These are phyloP conservation scores for Bubo scandiacus DNA, from an alignment of 2,113 vertebrate genomes.

Conservation along the genomic window DNA sequence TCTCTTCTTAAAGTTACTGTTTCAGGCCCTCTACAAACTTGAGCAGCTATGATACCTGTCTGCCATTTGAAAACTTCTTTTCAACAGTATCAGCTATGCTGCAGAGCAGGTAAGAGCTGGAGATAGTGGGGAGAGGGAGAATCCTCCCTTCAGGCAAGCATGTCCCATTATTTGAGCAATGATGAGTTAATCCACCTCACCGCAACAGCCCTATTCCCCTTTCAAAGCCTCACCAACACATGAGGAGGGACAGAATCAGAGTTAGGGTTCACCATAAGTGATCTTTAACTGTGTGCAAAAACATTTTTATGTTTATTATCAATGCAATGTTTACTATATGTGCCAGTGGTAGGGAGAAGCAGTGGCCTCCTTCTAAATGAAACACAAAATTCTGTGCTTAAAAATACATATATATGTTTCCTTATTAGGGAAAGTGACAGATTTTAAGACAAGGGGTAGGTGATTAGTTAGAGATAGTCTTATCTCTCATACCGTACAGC, in stretches of 20 bases:
- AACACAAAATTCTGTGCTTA: neutral
- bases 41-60: neutral
- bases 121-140: neutral
- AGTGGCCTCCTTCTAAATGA: neutral
- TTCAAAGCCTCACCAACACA: neutral
- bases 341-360: neutral
- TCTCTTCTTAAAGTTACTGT: neutral
- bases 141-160: neutral
- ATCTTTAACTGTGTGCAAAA: neutral
- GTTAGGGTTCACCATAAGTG: neutral
- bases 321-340: neutral
- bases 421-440: neutral
- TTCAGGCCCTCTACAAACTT: neutral
- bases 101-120: neutral
- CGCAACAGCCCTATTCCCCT: neutral
- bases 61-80: neutral
- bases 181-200: neutral
- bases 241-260: neutral
- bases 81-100: neutral
- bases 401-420: neutral
- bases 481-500: neutral
- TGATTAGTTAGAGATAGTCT: neutral
- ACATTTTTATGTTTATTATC: neutral
- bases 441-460: neutral
- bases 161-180: neutral